Conservation (phyloP, 2,888 invertebrate genomes). For the Adelphocoris suturalis region DNA sequence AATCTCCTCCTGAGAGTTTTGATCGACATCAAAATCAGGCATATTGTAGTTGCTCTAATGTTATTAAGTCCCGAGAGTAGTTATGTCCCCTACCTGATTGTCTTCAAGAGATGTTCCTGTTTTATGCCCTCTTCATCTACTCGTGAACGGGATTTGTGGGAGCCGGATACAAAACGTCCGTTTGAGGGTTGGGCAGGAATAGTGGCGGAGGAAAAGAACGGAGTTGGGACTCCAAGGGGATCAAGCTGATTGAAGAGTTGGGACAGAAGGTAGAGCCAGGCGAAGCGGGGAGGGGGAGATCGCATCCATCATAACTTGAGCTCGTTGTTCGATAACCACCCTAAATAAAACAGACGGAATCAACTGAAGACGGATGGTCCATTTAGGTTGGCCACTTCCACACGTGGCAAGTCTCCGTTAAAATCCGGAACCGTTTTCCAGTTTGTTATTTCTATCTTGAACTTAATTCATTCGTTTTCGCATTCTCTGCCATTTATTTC, state of each 20-base stretch:
- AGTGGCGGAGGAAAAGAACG: not conserved
- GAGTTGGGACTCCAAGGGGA: constrained; percentile 28
- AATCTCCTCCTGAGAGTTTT: too few relatives aligned
- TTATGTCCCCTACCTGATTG: too few relatives aligned
- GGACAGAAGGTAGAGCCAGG: constrained; percentile 2
- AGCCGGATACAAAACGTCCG: too few relatives aligned
- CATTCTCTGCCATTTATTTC: too few relatives aligned
- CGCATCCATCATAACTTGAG: constrained; percentile 65
- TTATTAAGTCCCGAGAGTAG: too few relatives aligned
- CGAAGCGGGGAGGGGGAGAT: not conserved
- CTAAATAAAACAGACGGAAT: constrained; percentile 65
- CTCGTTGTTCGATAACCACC: constrained; percentile 52
- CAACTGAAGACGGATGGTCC: constrained; percentile 68
- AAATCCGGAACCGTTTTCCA: not conserved
- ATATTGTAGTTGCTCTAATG: too few relatives aligned
- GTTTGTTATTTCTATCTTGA: not conserved
- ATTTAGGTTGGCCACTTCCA: constrained; percentile 43
- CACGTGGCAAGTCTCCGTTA: not conserved
- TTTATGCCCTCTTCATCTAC: too few relatives aligned
- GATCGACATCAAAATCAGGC: too few relatives aligned
- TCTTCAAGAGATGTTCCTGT: too few relatives aligned
- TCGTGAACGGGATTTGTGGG: too few relatives aligned
- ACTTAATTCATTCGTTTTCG: not conserved
- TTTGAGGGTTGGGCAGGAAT: too few relatives aligned
- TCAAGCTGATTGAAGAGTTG: constrained; percentile 55